Evolutionary conservation across 1,140 invertebrate genomes (phyloP).

Genomic region (Helicoverpa armigera): DNA sequence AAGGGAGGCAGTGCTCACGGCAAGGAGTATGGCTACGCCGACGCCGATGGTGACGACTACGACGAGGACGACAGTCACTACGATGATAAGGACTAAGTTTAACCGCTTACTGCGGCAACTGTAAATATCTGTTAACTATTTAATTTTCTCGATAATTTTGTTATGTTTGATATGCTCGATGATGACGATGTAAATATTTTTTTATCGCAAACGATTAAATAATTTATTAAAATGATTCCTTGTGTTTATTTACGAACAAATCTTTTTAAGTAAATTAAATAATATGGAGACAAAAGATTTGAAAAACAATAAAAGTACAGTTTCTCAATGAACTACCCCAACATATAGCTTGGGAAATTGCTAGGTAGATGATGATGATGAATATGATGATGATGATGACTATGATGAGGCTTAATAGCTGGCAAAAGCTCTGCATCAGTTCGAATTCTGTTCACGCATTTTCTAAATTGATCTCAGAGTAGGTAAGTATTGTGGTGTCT

Average conservation of each 20-base stretch:
- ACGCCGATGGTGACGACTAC: constrained; percentile 69
- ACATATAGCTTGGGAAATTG: no score
- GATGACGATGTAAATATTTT: constrained; percentile 70
- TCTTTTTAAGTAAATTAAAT: neutral
- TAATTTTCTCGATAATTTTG: constrained; percentile 70
- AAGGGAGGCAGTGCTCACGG: constrained; percentile 69
- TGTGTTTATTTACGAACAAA: neutral
- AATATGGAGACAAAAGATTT: no score
- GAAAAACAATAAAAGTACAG: no score
- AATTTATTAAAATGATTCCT: constrained; percentile 39
- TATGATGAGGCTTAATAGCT: no score
- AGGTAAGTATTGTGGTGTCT: no score
- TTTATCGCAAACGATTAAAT: constrained; percentile 65
- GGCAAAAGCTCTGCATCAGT: no score
- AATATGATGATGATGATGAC: no score
- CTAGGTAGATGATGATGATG: no score
- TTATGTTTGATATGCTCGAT: constrained; percentile 79
- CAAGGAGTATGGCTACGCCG: constrained; percentile 72
- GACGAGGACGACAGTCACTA: constrained; percentile 59
- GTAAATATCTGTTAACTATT: constrained; percentile 71
- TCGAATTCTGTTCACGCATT: no score
- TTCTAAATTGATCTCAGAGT: no score
- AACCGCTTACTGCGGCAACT: constrained; percentile 43
- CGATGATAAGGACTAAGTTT: constrained; percentile 45
- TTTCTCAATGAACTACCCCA: no score